These are phyloP conservation scores for Lytechinus pictus DNA, from an alignment of 35 echinoderm and acorn worm species.

Conservation along the genomic window DNA sequence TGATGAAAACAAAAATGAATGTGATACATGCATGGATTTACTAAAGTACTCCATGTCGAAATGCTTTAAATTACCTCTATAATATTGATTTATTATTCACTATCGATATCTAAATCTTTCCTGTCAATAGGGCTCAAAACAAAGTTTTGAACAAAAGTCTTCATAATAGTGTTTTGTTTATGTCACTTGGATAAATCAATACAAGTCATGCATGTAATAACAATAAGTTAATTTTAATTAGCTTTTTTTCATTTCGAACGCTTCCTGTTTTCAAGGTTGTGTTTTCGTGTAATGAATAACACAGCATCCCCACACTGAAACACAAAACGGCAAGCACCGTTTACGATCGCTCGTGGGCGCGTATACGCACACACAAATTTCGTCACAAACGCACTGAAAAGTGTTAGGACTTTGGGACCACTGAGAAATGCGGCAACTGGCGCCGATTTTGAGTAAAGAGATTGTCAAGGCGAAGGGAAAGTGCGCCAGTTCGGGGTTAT, in stretches of 20 bases:
- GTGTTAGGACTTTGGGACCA: neutral
- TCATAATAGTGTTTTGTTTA: neutral
- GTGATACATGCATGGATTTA: too few species aligned
- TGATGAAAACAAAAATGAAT: too few species aligned
- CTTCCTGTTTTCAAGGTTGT: neutral
- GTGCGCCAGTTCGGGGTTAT: constrained; percentile 15
- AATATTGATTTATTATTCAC: too few species aligned
- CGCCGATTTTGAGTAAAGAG: neutral
- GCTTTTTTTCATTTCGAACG: neutral
- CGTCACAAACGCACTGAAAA: neutral
- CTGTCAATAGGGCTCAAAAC: neutral
- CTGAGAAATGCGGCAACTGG: neutral
- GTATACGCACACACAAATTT: neutral
- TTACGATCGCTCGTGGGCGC: neutral
- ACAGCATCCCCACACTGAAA: neutral
- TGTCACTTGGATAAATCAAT: neutral
- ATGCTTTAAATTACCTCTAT: too few species aligned
- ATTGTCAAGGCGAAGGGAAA: neutral
- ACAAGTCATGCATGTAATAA: neutral
- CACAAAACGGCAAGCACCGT: neutral
- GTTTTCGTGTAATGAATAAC: neutral
- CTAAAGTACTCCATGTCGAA: too few species aligned
- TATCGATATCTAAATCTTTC: too few species aligned
- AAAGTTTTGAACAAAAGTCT: neutral
- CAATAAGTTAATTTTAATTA: neutral